These are phyloP conservation scores for Tragelaphus imberbis DNA, from an alignment of 2,113 vertebrate genomes.

Conservation along the genomic window DNA sequence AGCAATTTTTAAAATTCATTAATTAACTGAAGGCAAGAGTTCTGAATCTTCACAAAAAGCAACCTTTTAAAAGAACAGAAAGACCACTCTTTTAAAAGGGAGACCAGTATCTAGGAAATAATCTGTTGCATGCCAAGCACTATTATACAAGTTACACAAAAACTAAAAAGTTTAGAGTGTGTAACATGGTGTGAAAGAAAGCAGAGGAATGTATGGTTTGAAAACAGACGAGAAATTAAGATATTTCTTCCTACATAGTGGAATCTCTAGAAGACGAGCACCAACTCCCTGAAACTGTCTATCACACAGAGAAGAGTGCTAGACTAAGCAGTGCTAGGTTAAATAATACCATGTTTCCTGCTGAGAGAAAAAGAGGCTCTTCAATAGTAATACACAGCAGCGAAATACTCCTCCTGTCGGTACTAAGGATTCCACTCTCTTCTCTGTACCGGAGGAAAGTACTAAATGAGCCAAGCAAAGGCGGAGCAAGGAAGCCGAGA, in stretches of 20 bases:
- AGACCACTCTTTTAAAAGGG: background rate
- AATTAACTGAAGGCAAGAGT: background rate
- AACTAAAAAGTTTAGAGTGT: background rate
- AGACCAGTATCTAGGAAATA: background rate
- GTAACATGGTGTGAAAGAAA: background rate
- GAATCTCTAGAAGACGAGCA: background rate
- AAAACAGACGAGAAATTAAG: background rate
- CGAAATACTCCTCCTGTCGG: background rate
- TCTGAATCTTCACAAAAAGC: slow-evolving; percentile 3
- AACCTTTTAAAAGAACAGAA: slow-evolving; percentile 31
- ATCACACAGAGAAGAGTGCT: background rate
- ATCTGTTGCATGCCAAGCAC: background rate
- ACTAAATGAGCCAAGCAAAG: background rate
- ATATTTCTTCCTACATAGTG: background rate
- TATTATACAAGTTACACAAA: background rate
- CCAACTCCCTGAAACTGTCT: background rate
- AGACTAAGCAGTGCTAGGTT: background rate
- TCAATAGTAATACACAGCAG: background rate
- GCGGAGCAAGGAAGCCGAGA: background rate
- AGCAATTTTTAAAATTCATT: background rate
- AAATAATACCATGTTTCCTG: background rate
- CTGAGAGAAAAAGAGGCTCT: background rate
- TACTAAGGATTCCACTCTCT: background rate
- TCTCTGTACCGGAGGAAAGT: background rate
- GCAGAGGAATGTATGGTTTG: background rate